Base-by-base conservation (phyloP, 1,140 invertebrate species). In the Gonatopus flavifemur region DNA sequence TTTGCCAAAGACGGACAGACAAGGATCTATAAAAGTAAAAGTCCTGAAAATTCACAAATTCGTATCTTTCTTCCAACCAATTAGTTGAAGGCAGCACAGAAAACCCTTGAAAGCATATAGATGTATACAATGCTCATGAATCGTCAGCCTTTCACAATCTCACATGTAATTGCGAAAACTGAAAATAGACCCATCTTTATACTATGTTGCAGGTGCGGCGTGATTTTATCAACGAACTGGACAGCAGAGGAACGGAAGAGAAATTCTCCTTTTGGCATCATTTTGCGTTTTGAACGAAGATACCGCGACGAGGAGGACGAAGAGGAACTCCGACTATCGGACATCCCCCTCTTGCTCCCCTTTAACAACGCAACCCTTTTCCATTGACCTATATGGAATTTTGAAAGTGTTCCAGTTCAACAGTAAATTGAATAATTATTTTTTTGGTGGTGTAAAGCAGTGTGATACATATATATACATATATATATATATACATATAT, bases 201-300 rank as follows among this genome's bases (percentile, higher is more conserved):
- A n/a, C n/a, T 39, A 8, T 71, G 59, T 77, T 76, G 2, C 72
- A 78, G 76, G 76, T 78, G 74, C 73, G 74, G 74, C 72, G 64
- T 74, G 76, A 66, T 65, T 69, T 76, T 70, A 64, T 71, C 72
- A 69, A 67, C 66, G 65, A 70, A 66, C 69, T 73, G 75, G 70
- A 73, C 66, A n/a, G n/a, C n/a, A 69, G 68, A 73, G 70, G 67
- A 71, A 62, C 67, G 49, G 57, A 67, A 65, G 63, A n/a, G n/a
- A n/a, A n/a, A n/a, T n/a, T n/a, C n/a, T n/a, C 59, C 60, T 57
- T 72, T 62, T 65, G 64, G 67, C 69, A 67, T 61, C 63, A 60
- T 67, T 59, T 60, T 63, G 56, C 62, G 59, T 56, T 66, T 66
- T 73, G 63, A 74, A 65, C 63, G 67, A 68, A 67, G 59, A 48